Evolutionary conservation across 2,113 vertebrate species (phyloP).

Genomic region (Entelurus aequoreus): DNA sequence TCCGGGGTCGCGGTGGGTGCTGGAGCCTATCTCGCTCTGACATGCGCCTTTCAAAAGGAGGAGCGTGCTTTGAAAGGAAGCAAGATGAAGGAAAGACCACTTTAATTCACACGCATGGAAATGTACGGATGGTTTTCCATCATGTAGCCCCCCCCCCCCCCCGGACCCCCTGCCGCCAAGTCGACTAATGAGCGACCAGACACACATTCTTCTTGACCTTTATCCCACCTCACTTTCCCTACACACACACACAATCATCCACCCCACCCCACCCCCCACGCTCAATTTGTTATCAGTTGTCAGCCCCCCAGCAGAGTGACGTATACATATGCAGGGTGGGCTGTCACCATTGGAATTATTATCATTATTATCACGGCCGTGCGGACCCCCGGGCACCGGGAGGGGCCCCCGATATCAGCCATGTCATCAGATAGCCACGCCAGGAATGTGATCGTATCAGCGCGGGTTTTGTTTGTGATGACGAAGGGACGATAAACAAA

Average conservation of each 20-base stretch:
- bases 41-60: too few relatives aligned
- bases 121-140: conserved; percentile 27
- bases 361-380: conserved; percentile 53
- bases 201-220: conserved; percentile 59
- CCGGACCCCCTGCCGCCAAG: conserved; percentile 29
- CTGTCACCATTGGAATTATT: not conserved
- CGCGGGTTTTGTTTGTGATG: not conserved
- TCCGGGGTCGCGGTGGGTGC: too few relatives aligned
- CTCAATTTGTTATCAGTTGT: conserved; percentile 60
- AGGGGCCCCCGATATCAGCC: conserved; percentile 42
- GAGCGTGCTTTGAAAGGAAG: too few relatives aligned
- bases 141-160: conserved; percentile 24
- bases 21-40: too few relatives aligned
- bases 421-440: conserved; percentile 66
- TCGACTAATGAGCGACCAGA: conserved; percentile 47
- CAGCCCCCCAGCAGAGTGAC: conserved; percentile 47
- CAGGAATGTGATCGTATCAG: conserved; percentile 9
- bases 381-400: conserved; percentile 44
- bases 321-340: conserved; percentile 64
- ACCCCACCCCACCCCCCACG: conserved; percentile 23
- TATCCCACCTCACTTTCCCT: conserved; percentile 60
- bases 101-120: too few relatives aligned
- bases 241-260: conserved; percentile 40
- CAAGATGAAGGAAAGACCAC: too few relatives aligned
- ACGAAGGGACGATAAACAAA: not conserved